phyloP scores from a whole-genome alignment of 1,140 invertebrate genomes.

The Araneus ventricosus region DNA sequence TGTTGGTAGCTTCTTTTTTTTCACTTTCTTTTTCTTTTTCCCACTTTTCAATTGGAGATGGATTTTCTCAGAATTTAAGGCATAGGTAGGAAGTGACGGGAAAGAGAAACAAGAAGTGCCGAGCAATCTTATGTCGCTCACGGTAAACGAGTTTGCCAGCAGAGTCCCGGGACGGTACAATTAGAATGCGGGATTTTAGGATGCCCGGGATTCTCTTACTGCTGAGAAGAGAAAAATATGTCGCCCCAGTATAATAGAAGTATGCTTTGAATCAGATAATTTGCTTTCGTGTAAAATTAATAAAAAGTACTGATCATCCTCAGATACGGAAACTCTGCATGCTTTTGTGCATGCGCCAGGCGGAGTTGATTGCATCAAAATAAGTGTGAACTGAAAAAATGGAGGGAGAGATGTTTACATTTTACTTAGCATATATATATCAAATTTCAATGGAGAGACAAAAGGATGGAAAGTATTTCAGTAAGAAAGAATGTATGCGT shows the following conservation, averaged over 20 bases:
- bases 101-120: neutral
- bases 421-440: too few relatives aligned
- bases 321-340: too few relatives aligned
- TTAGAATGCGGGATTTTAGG: neutral
- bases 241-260: neutral
- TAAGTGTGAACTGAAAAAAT: too few relatives aligned
- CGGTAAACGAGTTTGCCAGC: neutral
- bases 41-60: neutral
- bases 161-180: neutral
- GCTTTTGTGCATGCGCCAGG: too few relatives aligned
- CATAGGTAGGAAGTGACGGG: slow-evolving; percentile 51
- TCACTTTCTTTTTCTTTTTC: neutral
- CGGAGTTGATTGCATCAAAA: too few relatives aligned
- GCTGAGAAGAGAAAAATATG: neutral
- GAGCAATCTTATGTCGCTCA: neutral
- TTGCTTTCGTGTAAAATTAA: too few relatives aligned
- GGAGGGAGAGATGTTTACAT: too few relatives aligned
- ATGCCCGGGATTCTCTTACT: too few relatives aligned
- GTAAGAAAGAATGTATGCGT: too few relatives aligned
- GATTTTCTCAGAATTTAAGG: neutral
- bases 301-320: too few relatives aligned
- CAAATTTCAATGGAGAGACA: too few relatives aligned
- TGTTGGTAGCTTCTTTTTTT: slow-evolving; percentile 15
- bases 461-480: too few relatives aligned
- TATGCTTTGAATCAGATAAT: neutral